Evolutionary conservation across 2,888 invertebrate species (phyloP), one percentile per base, ranked within the genome.

Genomic region (Chrysina gloriosa): DNA sequence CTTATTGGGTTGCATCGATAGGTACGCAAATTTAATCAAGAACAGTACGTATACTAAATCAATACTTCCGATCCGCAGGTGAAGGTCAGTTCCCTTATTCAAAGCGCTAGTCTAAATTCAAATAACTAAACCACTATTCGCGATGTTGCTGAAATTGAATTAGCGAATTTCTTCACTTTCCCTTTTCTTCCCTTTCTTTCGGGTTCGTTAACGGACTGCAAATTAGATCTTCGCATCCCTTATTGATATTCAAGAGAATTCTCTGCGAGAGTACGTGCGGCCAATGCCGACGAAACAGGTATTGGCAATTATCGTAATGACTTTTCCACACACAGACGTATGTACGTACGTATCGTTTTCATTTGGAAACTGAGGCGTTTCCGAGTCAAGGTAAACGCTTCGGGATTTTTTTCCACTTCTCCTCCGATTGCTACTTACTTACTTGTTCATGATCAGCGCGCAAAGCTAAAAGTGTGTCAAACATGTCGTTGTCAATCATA

Each of bases 401-500:
- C 11, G 3, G 16, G 25, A 48, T 23, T 48, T 47, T 23, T 48
- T 48, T n/a, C 31, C 45, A 19, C 19, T 45, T 31, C 7, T 31
- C 31, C 31, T n/a, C 7, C 42, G 42, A n/a, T 42, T 14, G 42
- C 16, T 42, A 16, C 6, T 42, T 42, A 42, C 5, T n/a, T n/a
- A n/a, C n/a, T n/a, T 11, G 11, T n/a, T 48, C 25, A 27, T 23
- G 23, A n/a, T 27, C 21, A 27, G 29, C 27, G n/a, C 19, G 19
- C 34, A 34, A 54, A 34, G 54, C 6, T 34, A 54, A n/a, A n/a
- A 54, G 36, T 54, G 36, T 54, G 54, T 54, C 54, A 54, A 34
- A 34, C 11, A 27, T 54, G 34, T 34, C n/a, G 34, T 54, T 54
- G 54, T 54, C 54, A 54, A 54, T 54, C 54, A 54, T 54, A 54